Base-by-base conservation (phyloP, 37 sponge, comb jelly and placozoan species). In the Eunapius fragilis region DNA sequence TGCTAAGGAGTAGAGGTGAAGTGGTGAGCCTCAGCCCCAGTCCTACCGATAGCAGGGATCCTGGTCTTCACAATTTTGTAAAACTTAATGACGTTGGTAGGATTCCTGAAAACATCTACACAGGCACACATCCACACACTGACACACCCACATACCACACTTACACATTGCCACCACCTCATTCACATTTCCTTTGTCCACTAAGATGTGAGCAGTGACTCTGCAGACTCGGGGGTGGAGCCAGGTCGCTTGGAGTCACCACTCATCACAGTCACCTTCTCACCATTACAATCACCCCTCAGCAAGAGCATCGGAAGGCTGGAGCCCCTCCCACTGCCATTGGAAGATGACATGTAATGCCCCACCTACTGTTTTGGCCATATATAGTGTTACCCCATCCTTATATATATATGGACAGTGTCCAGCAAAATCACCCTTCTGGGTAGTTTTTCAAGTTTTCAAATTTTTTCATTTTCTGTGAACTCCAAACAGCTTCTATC, bases 241-340 rank as follows among this genome's bases (percentile, higher is more conserved):
- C 85, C 82, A 47, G 83, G 80, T 67, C 69, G 76, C 28, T 69
- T 92, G 78, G 92, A 92, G 89, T 92, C 92, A 25, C 92, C 92
- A 33, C 72, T 47, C 34, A 25, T 84, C 70, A 83, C 80, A 48
- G 75, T 58, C 49, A 78, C 67, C 76, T 35, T 34, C 41, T 67
- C 35, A 70, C 83, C 71, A 27, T 67, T 74, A 28, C 83, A 31
- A 3, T 70, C 82, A 48, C 76, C 48, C n/a, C 41, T 67, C 33
- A 70, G 78, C 71, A 28, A 58, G 74, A 50, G 78, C 13, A 75
- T 92, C 10, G 67, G 69, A 3, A 9, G 23, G n/a, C 88, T 92
- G 31, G 76, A 88, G 35, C 82, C 92, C 31, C 7, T 85, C 23
- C 89, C 92, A 58, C 49, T 81, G 73, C 84, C 89, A 17, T 86